Base-by-base conservation (phyloP, 1,140 invertebrate species). In the Listronotus oregonensis region DNA sequence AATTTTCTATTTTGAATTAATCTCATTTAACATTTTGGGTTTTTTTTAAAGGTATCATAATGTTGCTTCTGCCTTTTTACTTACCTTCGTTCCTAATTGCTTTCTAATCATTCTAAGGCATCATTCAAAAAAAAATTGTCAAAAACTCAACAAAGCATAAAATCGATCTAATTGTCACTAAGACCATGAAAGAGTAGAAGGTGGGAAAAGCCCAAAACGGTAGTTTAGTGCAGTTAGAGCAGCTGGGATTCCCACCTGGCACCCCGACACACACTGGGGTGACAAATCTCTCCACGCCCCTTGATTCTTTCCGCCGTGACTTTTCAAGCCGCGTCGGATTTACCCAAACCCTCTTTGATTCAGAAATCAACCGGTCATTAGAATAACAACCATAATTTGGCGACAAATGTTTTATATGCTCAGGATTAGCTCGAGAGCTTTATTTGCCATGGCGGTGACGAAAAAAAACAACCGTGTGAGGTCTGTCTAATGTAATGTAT, bases 251-350 rank as follows among this genome's bases (percentile, higher is more conserved):
- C 67, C 65, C 75, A 77, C 75, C 75, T 77, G 75, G 75, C 67
- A 69, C 34, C 71, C 67, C 66, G 54, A 66, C 17, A 56, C 54
- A 72, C 63, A 69, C 61, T 72, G 69, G 77, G 77, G 77, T 76
- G 75, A 78, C 75, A 77, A 77, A 78, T 74, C 70, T 69, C 68
- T 74, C 74, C 77, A 78, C 77, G 77, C 77, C 77, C 72, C 77
- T 78, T 78, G 73, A 78, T 78, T 77, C 74, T 77, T 76, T 71
- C 72, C 72, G 73, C 72, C 77, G 77, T 78, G 77, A 78, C 77
- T 77, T 78, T 78, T 76, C 75, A 78, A 78, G 75, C 72, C 75
- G 75, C 68, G 67, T 72, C 72, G 73, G 75, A 77, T 78, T 78
- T 78, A 78, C 55, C 62, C 32, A 44, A 54, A 58, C 58, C 64